Conservation (phyloP, 1,140 invertebrate species). For the Parapsyche elsis region DNA sequence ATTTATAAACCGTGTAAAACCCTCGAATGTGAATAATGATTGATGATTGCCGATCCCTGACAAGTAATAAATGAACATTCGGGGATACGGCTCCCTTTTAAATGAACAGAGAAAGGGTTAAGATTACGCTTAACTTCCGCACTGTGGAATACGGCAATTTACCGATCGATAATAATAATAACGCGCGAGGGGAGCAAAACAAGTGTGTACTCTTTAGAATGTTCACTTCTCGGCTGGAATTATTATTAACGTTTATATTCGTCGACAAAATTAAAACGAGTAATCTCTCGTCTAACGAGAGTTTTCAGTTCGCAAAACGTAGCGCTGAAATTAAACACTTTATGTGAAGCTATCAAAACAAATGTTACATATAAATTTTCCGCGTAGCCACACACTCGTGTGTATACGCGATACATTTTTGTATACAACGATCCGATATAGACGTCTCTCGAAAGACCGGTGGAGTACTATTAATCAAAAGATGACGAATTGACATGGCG, state of each 20-base stretch:
- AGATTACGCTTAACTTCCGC: slow-evolving; percentile 17
- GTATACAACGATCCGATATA: no score
- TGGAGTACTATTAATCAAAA: neutral
- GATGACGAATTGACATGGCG: slow-evolving; percentile 2
- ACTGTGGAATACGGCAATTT: neutral
- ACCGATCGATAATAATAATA: neutral
- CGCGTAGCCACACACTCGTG: no score
- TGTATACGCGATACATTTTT: no score
- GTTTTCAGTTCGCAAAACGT: neutral
- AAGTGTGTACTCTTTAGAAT: no score
- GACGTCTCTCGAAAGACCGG: neutral
- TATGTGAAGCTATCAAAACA: neutral
- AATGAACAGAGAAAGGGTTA: slow-evolving; percentile 27
- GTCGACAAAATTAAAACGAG: no score
- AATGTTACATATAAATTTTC: no score
- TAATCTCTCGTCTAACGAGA: neutral
- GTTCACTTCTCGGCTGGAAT: no score
- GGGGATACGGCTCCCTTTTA: slow-evolving; percentile 18
- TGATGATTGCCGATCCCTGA: slow-evolving; percentile 31
- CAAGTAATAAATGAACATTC: slow-evolving; percentile 27
- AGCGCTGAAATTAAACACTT: neutral
- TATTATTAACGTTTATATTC: no score
- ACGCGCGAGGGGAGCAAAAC: no score
- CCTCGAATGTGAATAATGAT: slow-evolving; percentile 23
- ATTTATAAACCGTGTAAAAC: slow-evolving; percentile 24